These are phyloP conservation scores for Melinaea marsaeus DNA, from an alignment of 2,888 invertebrate genomes.

Conservation along the genomic window DNA sequence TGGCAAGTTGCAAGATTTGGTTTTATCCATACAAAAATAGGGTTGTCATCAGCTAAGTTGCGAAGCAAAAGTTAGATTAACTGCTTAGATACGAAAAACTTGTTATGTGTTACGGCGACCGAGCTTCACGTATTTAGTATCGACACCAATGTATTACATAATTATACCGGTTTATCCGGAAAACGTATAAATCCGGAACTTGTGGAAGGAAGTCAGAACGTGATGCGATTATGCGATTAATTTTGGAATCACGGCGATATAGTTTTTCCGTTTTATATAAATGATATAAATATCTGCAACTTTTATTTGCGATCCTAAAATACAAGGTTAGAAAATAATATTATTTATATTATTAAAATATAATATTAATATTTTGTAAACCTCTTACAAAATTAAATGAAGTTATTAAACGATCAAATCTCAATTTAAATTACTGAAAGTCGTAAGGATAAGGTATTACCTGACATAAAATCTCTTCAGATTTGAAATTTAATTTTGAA, in stretches of 20 bases:
- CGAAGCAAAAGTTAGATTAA: slow-evolving; percentile 36
- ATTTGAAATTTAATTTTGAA: slow-evolving; percentile 24
- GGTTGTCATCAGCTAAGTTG: slow-evolving; percentile 25
- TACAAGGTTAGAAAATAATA: no score
- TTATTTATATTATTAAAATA: no score
- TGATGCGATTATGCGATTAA: slow-evolving; percentile 7
- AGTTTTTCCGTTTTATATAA: background rate
- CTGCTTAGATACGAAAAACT: slow-evolving; percentile 29
- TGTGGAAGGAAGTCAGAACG: slow-evolving; percentile 10
- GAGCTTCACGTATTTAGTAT: slow-evolving; percentile 19
- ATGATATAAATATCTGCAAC: no score
- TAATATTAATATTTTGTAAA: background rate
- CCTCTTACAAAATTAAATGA: background rate
- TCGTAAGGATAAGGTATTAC: slow-evolving; percentile 13
- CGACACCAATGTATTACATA: slow-evolving; percentile 18
- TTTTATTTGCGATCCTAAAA: no score
- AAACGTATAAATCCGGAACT: slow-evolving; percentile 18
- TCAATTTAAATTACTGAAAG: slow-evolving; percentile 5
- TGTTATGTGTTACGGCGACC: slow-evolving; percentile 19
- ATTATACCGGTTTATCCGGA: slow-evolving; percentile 24
- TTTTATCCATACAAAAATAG: slow-evolving; percentile 17
- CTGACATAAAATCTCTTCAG: slow-evolving; percentile 16
- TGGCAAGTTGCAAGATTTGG: slow-evolving; percentile 1
- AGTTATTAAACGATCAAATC: background rate
- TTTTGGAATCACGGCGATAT: slow-evolving; percentile 4